Conservation (phyloP, 2,797 vertebrate species). For the Leptodactylus fallax region DNA sequence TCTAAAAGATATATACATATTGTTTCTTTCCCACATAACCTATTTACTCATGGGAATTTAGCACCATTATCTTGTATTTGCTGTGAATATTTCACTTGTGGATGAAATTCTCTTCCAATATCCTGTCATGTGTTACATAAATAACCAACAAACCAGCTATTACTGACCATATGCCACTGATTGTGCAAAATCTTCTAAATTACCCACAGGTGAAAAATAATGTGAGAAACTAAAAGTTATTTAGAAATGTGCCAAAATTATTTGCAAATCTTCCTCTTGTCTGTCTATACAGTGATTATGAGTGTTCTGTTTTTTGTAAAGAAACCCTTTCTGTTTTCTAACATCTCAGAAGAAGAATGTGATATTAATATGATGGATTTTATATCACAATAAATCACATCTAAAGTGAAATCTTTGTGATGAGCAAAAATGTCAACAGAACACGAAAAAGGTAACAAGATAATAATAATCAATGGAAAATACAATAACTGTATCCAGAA, state of each 20-base stretch:
- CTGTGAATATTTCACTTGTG: not conserved
- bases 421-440: not conserved
- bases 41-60: not conserved
- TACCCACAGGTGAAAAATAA: constrained; percentile 16
- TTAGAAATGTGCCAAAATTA: not conserved
- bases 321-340: not conserved
- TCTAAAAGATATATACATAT: not conserved
- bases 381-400: not conserved
- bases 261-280: not conserved
- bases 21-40: not conserved
- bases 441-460: not conserved
- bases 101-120: not conserved
- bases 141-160: not conserved
- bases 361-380: not conserved
- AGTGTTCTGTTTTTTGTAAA: not conserved
- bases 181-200: not conserved
- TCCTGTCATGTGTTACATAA: not conserved
- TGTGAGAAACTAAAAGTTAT: constrained; percentile 2
- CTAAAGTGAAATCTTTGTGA: not conserved
- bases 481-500: not conserved
- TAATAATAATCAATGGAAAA: not conserved
- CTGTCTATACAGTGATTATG: not conserved
- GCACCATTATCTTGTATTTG: not conserved
- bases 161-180: not conserved
- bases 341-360: not conserved